A percentile compares a stretch with the other conserved stretches of the same genome.
phyloP scores from a whole-genome alignment of 1,140 invertebrate genomes.

The Habropoda laboriosa region DNA sequence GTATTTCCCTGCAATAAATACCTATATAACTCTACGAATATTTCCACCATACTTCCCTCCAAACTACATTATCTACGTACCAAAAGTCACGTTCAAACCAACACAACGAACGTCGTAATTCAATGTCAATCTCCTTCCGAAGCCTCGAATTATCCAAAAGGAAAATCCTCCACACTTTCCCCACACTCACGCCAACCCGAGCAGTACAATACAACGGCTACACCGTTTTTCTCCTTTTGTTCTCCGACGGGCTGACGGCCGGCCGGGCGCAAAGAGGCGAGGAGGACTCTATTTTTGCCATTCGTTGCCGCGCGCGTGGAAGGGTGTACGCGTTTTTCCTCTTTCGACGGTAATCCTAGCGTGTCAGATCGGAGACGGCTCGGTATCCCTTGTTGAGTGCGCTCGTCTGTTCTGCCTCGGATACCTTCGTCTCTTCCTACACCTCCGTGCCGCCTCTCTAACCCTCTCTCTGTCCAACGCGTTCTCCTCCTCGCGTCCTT shows the following conservation, averaged over 20 bases:
- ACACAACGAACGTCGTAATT: too few relatives aligned
- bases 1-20: too few relatives aligned
- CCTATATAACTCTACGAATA: too few relatives aligned
- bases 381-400: conserved; percentile 68
- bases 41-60: too few relatives aligned
- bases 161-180: background rate
- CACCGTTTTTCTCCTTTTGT: conserved; percentile 6
- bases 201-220: background rate
- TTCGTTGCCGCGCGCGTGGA: conserved; percentile 59
- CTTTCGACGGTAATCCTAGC: conserved; percentile 69
- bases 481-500: conserved; percentile 21
- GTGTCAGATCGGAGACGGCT: conserved; percentile 70
- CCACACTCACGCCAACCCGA: background rate
- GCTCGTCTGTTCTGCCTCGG: conserved; percentile 62
- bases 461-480: too few relatives aligned
- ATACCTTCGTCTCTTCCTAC: conserved; percentile 44
- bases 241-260: too few relatives aligned
- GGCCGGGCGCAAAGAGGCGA: conserved; percentile 3
- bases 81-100: too few relatives aligned
- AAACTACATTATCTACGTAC: too few relatives aligned
- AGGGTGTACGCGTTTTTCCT: conserved; percentile 66
- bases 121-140: too few relatives aligned
- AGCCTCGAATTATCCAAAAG: background rate
- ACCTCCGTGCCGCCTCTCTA: too few relatives aligned
- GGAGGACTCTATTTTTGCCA: conserved; percentile 62